These are phyloP conservation scores for Hapalemur alaotrensis DNA, from an alignment of 2,797 vertebrate genomes.

Conservation along the genomic window DNA sequence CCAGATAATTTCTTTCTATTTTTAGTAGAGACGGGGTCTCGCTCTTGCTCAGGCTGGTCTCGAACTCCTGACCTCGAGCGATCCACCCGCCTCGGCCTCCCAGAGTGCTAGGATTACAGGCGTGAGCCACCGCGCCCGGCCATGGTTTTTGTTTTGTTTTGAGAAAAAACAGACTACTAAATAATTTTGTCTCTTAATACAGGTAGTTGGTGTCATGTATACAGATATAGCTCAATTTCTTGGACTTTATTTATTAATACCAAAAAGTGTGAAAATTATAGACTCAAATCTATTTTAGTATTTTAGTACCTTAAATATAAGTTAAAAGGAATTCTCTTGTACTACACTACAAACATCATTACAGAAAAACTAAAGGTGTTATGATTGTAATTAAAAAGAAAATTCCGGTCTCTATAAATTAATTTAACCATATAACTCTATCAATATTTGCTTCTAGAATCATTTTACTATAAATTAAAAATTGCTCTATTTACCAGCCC, in stretches of 20 bases:
- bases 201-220: not conserved
- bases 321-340: slow-evolving; percentile 16
- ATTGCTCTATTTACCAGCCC: slow-evolving; percentile 89
- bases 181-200: slow-evolving; percentile 37
- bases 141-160: not conserved
- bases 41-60: too few relatives aligned
- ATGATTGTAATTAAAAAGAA: slow-evolving; percentile 24
- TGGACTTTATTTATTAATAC: not conserved
- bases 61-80: too few relatives aligned
- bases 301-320: slow-evolving; percentile 10
- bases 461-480: slow-evolving; percentile 71
- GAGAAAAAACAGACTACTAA: not conserved
- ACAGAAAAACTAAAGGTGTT: not conserved
- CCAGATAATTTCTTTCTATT: too few relatives aligned
- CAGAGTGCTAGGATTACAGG: too few relatives aligned
- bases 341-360: slow-evolving; percentile 5
- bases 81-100: too few relatives aligned
- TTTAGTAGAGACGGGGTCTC: too few relatives aligned
- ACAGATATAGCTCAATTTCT: slow-evolving; percentile 13
- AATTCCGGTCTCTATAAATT: slow-evolving; percentile 24
- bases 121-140: too few relatives aligned
- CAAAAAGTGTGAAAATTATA: not conserved
- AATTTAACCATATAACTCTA: slow-evolving; percentile 61
- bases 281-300: slow-evolving; percentile 31
- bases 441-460: slow-evolving; percentile 64